Conservation (phyloP, 2,797 vertebrate species). For the Aulostomus chinensis region DNA sequence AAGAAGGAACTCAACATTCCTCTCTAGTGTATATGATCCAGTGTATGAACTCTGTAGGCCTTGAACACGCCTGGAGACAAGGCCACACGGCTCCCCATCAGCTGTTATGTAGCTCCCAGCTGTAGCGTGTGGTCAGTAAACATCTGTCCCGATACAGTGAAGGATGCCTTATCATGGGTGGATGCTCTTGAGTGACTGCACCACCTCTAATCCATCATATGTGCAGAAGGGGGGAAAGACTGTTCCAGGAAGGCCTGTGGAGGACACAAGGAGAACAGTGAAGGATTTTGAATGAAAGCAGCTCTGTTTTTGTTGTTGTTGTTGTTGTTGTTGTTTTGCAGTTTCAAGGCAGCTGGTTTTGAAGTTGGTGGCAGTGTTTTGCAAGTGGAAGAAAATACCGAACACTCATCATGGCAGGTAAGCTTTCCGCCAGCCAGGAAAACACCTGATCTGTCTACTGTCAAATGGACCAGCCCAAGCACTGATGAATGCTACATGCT, state of each 20-base stretch:
- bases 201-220: conserved; percentile 4
- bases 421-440: conserved; percentile 13
- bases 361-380: conserved; percentile 45
- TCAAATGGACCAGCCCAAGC: too few species aligned
- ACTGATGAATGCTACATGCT: too few species aligned
- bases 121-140: neutral
- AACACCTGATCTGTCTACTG: too few species aligned
- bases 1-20: neutral
- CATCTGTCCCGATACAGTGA: neutral
- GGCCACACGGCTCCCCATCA: conserved; percentile 40
- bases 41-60: neutral
- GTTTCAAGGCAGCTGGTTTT: conserved; percentile 38
- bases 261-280: conserved; percentile 24
- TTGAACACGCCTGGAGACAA: conserved; percentile 10
- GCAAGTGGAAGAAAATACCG: conserved; percentile 32
- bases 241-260: conserved; percentile 21
- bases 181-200: neutral
- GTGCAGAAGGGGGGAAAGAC: neutral
- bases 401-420: conserved; percentile 78
- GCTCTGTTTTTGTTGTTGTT: conserved; percentile 19
- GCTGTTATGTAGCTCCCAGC: neutral
- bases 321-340: conserved; percentile 27
- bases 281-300: neutral
- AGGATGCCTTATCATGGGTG: conserved; percentile 2
- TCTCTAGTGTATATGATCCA: neutral